Evolutionary conservation across 2,888 invertebrate genomes (phyloP).

Genomic region (Tiliacea aurago): DNA sequence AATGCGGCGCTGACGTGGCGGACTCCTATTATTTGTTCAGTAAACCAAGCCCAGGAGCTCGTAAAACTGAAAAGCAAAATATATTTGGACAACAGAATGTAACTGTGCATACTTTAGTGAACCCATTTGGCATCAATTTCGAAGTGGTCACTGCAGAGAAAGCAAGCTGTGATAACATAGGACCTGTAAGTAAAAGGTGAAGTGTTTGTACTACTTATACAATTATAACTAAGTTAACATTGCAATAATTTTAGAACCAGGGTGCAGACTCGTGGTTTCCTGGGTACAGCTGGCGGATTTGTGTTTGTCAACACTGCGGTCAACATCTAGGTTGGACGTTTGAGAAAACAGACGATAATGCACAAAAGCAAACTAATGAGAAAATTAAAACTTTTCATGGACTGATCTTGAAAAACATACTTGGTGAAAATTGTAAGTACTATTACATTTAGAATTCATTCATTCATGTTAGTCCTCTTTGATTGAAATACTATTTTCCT

Average conservation of each 20-base stretch:
- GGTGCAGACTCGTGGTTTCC: constrained; percentile 92
- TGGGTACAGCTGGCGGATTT: constrained; percentile 92
- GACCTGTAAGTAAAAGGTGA: constrained; percentile 80
- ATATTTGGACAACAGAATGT: constrained; percentile 89
- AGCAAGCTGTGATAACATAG: constrained; percentile 89
- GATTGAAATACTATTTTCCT: constrained; percentile 48
- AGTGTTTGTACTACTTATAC: too few relatives aligned
- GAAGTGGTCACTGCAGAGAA: constrained; percentile 88
- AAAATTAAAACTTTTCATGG: constrained; percentile 82
- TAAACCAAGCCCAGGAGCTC: constrained; percentile 88
- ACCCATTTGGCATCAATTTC: constrained; percentile 90
- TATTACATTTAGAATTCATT: not conserved
- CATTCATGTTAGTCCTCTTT: not conserved
- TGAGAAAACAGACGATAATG: constrained; percentile 80
- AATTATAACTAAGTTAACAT: not conserved
- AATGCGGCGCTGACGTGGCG: constrained; percentile 91
- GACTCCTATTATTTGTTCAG: constrained; percentile 89
- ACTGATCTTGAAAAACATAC: constrained; percentile 84
- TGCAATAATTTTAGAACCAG: constrained; percentile 80
- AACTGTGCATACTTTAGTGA: constrained; percentile 89
- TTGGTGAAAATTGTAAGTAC: constrained; percentile 89
- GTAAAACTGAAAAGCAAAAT: constrained; percentile 85
- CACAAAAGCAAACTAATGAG: constrained; percentile 67
- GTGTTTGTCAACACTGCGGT: constrained; percentile 91
- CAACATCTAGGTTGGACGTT: constrained; percentile 92